Evolutionary conservation across 2,113 vertebrate species (phyloP).

Genomic region (Barnardius zonarius): DNA sequence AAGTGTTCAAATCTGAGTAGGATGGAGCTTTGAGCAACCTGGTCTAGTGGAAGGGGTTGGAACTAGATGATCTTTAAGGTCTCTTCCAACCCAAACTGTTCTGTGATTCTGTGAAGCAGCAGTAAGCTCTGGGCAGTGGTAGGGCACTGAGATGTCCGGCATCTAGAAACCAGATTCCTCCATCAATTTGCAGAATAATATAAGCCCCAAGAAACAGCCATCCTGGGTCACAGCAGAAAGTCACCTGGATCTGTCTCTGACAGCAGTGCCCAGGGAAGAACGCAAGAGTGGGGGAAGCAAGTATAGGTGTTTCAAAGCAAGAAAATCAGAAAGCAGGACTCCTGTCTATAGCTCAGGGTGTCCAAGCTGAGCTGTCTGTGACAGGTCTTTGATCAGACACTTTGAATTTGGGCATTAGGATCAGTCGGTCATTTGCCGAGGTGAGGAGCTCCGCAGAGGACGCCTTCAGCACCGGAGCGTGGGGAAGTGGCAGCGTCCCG

Average conservation of each 20-base stretch:
- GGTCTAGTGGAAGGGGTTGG: neutral
- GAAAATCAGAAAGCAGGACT: neutral
- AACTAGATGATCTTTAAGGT: neutral
- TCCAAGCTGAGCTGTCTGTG: neutral
- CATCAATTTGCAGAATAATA: neutral
- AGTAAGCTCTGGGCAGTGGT: neutral
- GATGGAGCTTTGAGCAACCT: neutral
- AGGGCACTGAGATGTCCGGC: neutral
- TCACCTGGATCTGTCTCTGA: neutral
- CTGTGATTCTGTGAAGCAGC: neutral
- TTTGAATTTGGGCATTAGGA: neutral
- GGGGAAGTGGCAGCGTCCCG: neutral
- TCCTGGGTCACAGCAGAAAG: neutral
- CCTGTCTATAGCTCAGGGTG: neutral
- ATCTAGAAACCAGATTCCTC: neutral
- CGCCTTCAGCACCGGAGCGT: neutral
- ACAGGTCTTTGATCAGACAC: neutral
- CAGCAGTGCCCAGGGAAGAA: neutral
- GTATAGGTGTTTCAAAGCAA: neutral
- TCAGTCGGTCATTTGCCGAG: neutral
- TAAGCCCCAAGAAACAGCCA: neutral
- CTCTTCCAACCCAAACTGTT: neutral
- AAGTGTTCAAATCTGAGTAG: neutral
- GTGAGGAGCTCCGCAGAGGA: neutral
- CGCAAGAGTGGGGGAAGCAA: neutral